Percentiles rank a stretch among this genome's conserved stretches.
Conservation (phyloP, 2,113 vertebrate species). For the Rhabdornis inornatus region DNA sequence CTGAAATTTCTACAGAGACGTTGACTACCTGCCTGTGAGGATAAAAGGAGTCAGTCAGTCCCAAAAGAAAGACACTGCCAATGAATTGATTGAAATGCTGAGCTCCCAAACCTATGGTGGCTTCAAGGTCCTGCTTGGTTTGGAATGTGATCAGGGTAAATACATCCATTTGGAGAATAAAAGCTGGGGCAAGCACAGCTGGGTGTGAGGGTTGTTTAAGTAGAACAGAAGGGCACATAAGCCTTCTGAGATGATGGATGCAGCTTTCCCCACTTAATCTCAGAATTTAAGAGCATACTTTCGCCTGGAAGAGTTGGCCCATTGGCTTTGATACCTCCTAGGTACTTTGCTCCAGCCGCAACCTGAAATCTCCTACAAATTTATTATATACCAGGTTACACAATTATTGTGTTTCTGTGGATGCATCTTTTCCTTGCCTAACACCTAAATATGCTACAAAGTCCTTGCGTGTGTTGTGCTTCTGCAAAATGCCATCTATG, state of each 20-base stretch:
- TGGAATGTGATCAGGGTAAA: neutral
- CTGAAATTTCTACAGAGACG: neutral
- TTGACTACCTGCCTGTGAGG: neutral
- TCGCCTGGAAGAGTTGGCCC: neutral
- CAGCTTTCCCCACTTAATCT: neutral
- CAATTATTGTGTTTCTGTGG: neutral
- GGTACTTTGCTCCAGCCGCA: neutral
- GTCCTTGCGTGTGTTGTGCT: fast-evolving
- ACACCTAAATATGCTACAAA: neutral
- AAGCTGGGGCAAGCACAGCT: neutral
- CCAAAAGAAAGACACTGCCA: neutral
- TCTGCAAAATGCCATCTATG: neutral
- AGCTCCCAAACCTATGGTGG: neutral
- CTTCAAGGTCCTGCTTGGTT: neutral
- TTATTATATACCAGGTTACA: neutral
- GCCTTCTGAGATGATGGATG: neutral
- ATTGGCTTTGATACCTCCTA: neutral
- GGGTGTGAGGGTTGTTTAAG: neutral
- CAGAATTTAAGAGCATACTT: neutral
- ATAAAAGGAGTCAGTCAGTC: neutral
- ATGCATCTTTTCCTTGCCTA: neutral
- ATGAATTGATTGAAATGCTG: neutral
- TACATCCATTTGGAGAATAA: neutral
- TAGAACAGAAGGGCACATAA: neutral
- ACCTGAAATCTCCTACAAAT: neutral